These are phyloP conservation scores for Anas bahamensis DNA, from an alignment of 2,797 vertebrate species.

Conservation along the genomic window DNA sequence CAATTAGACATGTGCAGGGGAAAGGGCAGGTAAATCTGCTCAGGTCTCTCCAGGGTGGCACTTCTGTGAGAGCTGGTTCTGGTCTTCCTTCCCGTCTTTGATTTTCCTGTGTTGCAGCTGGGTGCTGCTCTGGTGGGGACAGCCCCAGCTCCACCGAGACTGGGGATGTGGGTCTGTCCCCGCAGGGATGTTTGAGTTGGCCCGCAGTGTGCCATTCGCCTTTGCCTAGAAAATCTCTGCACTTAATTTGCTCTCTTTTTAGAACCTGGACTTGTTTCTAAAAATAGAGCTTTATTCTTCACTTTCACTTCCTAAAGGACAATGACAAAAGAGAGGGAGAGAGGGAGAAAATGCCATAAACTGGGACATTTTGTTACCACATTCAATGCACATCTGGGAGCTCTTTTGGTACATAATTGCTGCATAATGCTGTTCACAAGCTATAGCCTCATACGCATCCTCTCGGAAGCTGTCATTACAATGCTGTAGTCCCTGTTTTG, in stretches of 20 bases:
- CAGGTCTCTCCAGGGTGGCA: not conserved
- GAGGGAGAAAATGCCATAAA: not conserved
- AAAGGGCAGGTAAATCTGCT: not conserved
- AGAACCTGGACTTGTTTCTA: not conserved
- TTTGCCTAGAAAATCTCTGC: not conserved
- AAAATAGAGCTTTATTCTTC: slow-evolving; percentile 17
- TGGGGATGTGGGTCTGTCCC: not conserved
- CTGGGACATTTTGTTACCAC: slow-evolving; percentile 7
- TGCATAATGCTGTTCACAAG: not conserved
- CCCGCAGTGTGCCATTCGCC: not conserved
- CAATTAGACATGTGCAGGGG: rapidly evolving
- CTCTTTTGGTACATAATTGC: slow-evolving; percentile 4
- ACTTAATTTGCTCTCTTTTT: not conserved
- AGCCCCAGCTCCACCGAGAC: not conserved
- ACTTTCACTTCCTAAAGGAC: slow-evolving; percentile 13
- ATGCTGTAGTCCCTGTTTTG: not conserved
- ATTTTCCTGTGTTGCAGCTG: not conserved
- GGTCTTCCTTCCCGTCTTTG: not conserved
- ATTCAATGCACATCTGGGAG: slow-evolving; percentile 50
- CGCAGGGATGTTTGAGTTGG: not conserved
- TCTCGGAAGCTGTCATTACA: not conserved
- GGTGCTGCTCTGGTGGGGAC: not conserved
- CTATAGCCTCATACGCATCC: not conserved
- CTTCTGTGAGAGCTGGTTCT: not conserved
- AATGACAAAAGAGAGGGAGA: not conserved